phyloP scores from a whole-genome alignment of 2,113 vertebrate species.

The Barnardius zonarius region DNA sequence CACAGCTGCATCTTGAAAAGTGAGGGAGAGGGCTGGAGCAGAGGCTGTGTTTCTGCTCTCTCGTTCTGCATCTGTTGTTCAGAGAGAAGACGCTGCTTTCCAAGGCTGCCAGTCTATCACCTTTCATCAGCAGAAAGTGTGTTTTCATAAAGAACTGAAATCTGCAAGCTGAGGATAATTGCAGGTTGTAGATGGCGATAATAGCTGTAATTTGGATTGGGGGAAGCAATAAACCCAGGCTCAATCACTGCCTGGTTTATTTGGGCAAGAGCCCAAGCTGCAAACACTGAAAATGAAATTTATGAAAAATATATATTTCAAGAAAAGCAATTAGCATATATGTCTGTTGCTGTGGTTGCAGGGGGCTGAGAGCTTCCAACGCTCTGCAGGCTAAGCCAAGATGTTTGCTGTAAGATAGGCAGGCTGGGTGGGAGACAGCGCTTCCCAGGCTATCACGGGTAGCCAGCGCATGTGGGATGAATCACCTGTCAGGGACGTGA shows the following conservation, averaged over 20 bases:
- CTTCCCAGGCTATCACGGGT: accelerated
- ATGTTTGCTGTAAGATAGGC: background rate
- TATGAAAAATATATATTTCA: conserved; percentile 43
- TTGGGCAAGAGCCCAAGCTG: conserved; percentile 16
- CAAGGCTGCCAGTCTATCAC: background rate
- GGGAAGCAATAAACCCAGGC: conserved; percentile 43
- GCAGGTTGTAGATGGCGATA: conserved; percentile 46
- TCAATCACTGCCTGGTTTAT: conserved; percentile 47
- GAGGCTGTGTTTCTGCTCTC: background rate
- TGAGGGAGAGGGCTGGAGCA: background rate
- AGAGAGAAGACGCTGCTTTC: background rate
- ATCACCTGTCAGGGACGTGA: background rate
- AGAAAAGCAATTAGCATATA: background rate
- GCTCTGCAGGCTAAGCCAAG: background rate
- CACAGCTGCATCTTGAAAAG: background rate
- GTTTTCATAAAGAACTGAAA: conserved; percentile 24
- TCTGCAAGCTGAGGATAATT: conserved; percentile 42
- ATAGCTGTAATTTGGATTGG: conserved; percentile 59
- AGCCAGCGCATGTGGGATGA: background rate
- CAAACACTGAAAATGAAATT: conserved; percentile 52
- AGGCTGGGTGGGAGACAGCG: background rate
- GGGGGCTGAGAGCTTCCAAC: background rate
- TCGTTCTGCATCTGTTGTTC: background rate
- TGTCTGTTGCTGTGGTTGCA: background rate
- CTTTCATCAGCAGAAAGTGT: background rate